Evolutionary conservation across 2,113 vertebrate species (phyloP).

Genomic region (Nicator chloris): DNA sequence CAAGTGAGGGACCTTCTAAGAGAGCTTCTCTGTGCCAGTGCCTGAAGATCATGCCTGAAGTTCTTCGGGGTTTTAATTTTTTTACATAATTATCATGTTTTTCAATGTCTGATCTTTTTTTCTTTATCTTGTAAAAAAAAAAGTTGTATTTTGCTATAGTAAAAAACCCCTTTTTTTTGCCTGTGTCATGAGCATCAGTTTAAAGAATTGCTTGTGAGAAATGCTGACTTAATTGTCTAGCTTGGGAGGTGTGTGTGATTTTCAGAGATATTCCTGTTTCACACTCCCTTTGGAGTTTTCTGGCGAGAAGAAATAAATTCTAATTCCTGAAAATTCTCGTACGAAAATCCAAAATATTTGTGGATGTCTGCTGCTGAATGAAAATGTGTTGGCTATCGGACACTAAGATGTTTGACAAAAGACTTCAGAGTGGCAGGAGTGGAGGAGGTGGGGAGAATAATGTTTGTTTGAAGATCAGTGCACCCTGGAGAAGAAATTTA

Average conservation of each 20-base stretch:
- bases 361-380: neutral
- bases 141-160: neutral
- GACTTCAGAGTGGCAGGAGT: neutral
- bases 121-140: neutral
- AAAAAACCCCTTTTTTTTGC: neutral
- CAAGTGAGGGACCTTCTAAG: neutral
- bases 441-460: neutral
- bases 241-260: neutral
- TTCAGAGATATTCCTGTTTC: neutral
- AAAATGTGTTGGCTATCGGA: neutral
- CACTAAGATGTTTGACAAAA: neutral
- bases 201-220: neutral
- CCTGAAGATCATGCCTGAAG: neutral
- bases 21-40: neutral
- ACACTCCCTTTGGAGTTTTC: neutral
- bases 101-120: neutral
- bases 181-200: neutral
- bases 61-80: neutral
- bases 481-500: conserved; percentile 53
- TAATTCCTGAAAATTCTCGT: neutral
- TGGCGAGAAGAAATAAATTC: neutral
- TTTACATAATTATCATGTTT: neutral
- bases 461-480: conserved; percentile 55
- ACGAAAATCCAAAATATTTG: neutral
- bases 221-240: neutral